Evolutionary conservation across 2,888 invertebrate genomes (phyloP), one percentile per base, ranked within the genome.

Genomic region (Agonopterix heracliana): DNA sequence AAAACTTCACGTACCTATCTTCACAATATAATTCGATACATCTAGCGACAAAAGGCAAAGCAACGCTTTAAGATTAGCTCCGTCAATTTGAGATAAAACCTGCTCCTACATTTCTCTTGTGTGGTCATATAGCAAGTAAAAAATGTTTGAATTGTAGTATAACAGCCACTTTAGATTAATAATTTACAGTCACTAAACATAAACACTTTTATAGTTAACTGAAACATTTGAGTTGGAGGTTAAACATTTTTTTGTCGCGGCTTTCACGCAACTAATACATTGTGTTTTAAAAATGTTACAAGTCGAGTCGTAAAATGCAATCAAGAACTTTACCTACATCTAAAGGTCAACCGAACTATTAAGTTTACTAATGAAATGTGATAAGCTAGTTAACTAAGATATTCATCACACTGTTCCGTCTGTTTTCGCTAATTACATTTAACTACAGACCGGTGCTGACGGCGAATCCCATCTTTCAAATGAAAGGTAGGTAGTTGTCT

Each of bases 41-140:
- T 72, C 70, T 67, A 68, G 63, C 65, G 66, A 74, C 78, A 71
- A 72, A 74, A 74, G 71, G 77, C 78, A 72, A 76, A 78, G 73
- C 71, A 74, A 71, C 77, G 70, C 63, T 78, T 78, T 75, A 70
- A 83, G 82, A 83, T 83, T 81, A 82, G 69, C 67, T 64, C 68
- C 74, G 78, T 83, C 79, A 78, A 76, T 80, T 81, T 68, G 54
- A 82, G 82, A 83, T 83, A 81, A 62, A 57, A 69, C 64, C 60
- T 52, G 41, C 41, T 66, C 64, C 63, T 66, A 41, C 78, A 65
- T 74, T 71, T 73, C 66, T 71, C 68, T 61, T 74, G 79, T 81
- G 82, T 79, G 81, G 77, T 71, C 81, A 59, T 12, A 7, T 10
- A 34, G 0, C 7, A 5, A 26, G 26, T 26, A 26, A 26, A 26